Base-by-base conservation (phyloP, 2,797 vertebrate genomes). In the Cuniculus paca region DNA sequence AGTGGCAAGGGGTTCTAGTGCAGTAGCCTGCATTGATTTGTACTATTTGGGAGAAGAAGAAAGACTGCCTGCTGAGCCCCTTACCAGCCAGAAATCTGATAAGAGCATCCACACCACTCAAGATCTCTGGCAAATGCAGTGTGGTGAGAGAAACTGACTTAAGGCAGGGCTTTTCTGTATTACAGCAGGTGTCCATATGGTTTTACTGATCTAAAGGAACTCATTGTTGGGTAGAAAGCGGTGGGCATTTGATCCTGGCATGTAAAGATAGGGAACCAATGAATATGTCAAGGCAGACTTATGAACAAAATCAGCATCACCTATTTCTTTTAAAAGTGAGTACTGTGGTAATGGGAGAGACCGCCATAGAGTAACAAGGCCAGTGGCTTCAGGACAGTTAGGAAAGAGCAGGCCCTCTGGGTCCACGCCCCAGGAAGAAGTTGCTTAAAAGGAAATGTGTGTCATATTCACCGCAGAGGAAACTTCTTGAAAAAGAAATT, bases 391-490 rank as follows among this genome's bases (percentile, higher is more conserved):
- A 79, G 68, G 34, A 79, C 70, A 72, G 20, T 26, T 86, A 45
- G 50, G 12, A 65, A 92, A 77, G 39, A 89, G 34, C 20, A 79
- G 70, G 20, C 20, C 17, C 8, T 72, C 31, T 56, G 60, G 56
- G 45, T 28, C 72, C 81, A 75, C 91, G 81, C 61, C 52, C 48
- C 45, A 78, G 77, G 42, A 56, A 84, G 81, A 81, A 92, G 31
- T 87, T 89, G 63, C 19, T 82, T 92, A 54, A 86, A 80, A 96
- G 39, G 42, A 93, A 96, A 91, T 85, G 34, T 90, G 42, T 93
- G 94, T 88, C 52, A 45, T 91, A 39, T 75, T 70, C 28, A 74
- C 89, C 20, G 65, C 45, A 56, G 1, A n/a, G 70, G 34, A 68
- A 89, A 74, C 16, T 65, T 77, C 70, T 77, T 78, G 61, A 20